These are phyloP conservation scores for Dicerorhinus sumatrensis DNA, from an alignment of 2,113 vertebrate species.

Conservation along the genomic window DNA sequence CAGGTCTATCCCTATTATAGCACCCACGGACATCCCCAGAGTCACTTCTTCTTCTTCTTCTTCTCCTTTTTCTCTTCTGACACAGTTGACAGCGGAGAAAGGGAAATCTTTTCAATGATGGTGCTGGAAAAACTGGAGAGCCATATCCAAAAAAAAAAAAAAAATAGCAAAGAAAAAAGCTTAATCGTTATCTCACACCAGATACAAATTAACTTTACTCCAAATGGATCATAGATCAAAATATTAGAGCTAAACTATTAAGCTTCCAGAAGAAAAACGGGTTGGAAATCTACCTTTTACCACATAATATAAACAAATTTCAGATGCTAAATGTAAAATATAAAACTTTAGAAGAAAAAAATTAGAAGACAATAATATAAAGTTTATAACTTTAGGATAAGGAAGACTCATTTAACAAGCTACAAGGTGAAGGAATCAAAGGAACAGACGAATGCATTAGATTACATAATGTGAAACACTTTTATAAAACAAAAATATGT, in stretches of 20 bases:
- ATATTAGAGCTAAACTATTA: not conserved
- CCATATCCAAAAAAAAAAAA: not conserved
- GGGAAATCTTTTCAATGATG: not conserved
- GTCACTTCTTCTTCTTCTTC: not conserved
- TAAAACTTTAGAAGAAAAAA: not conserved
- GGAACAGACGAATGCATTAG: not conserved
- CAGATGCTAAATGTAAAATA: not conserved
- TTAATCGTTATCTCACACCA: not conserved
- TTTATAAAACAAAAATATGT: not conserved
- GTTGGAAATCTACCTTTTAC: not conserved
- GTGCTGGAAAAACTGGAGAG: not conserved
- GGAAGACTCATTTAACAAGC: not conserved
- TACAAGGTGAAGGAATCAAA: not conserved
- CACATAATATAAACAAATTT: not conserved
- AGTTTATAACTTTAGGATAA: not conserved
- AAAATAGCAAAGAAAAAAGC: not conserved
- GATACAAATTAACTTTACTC: not conserved
- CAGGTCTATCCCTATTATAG: rapidly evolving
- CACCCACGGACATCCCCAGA: not conserved
- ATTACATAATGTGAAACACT: not conserved
- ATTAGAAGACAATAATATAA: not conserved
- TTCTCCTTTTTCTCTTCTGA: not conserved
- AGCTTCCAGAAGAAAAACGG: not conserved
- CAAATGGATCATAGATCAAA: not conserved
- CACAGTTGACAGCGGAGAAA: not conserved